Evolutionary conservation across 2,888 invertebrate genomes (phyloP).

Genomic region (Dicranocentrus wangi): DNA sequence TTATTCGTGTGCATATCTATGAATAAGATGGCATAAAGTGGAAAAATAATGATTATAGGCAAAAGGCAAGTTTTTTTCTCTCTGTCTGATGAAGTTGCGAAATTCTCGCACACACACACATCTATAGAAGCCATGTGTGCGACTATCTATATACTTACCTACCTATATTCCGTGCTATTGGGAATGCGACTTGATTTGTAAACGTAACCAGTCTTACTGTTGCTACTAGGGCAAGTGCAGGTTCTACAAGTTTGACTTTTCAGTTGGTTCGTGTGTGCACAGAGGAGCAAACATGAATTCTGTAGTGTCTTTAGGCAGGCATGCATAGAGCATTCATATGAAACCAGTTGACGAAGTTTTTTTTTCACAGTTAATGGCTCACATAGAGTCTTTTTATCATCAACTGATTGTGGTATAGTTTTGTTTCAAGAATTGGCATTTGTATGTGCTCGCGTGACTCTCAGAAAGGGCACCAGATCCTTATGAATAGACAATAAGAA

Average conservation of each 20-base stretch:
- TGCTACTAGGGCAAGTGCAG: neutral
- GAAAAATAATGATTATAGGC: slow-evolving; percentile 4
- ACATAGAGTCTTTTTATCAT: too few relatives aligned
- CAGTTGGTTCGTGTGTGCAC: neutral
- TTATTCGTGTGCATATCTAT: neutral
- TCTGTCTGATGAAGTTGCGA: slow-evolving; percentile 1
- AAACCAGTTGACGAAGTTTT: slow-evolving; percentile 14
- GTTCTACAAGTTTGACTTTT: slow-evolving; percentile 14
- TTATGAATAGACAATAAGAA: neutral
- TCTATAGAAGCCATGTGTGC: neutral
- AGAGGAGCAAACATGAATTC: slow-evolving; percentile 1
- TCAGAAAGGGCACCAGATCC: neutral
- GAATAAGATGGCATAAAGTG: neutral
- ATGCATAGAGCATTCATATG: neutral
- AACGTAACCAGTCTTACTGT: too few relatives aligned
- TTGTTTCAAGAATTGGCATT: too few relatives aligned
- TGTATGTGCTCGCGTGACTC: slow-evolving; percentile 10
- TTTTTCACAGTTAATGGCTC: too few relatives aligned
- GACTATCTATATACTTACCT: too few relatives aligned
- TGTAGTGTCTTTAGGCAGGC: neutral
- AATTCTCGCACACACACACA: slow-evolving; percentile 3
- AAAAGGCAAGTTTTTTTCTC: neutral
- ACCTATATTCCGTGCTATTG: too few relatives aligned
- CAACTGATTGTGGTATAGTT: too few relatives aligned
- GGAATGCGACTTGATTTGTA: too few relatives aligned